Base-by-base conservation (phyloP, 2,797 vertebrate species). In the Sarcoramphus papa region DNA sequence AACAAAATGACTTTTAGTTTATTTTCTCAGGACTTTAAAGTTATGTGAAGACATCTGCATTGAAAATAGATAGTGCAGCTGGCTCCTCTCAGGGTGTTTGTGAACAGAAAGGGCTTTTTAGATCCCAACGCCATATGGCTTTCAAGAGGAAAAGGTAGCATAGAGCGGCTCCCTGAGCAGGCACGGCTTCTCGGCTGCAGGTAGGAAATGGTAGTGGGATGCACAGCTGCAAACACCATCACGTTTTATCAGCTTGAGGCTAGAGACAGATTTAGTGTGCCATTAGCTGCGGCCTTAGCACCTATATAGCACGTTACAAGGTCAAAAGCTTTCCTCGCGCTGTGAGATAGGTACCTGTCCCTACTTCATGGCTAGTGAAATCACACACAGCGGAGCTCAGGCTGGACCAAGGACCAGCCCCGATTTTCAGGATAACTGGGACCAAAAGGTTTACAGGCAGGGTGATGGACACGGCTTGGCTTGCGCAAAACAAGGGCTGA, bases 381-480 rank as follows among this genome's bases (percentile, higher is more conserved):
- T 37, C 0, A 0, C 16, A n/a, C 1, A 1, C 23, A 72, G 31
- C 23, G 20, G 21, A 54, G 31, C 40, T 85, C 25, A 15, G 27
- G n/a, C 15, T 15, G 27, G 10, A 51, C 40, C 23, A 50, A 57
- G 31, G 14, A 80, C 54, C 14, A 48, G 70, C 22, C 33, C 33
- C 0, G 1, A 35, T 60, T 77, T 77, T 80, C 60, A 81, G 65
- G 51, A 40, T 64, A 68, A 56, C 18, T 20, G 27, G 8, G 37
- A 77, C 47, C 47, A 24, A 30, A 68, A 74, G 7, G 23, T 64
- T 68, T 72, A 70, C 35, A 27, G 21, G 50, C 45, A 47, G 54
- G 8, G 15, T 80, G 64, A 43, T 10, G 51, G 28, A 48, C 25
- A 19, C 0, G 2, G 23, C 14, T 86, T 70, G 60, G 33, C 23